Conservation (phyloP, 2,113 vertebrate genomes). For the Zosterops borbonicus region DNA sequence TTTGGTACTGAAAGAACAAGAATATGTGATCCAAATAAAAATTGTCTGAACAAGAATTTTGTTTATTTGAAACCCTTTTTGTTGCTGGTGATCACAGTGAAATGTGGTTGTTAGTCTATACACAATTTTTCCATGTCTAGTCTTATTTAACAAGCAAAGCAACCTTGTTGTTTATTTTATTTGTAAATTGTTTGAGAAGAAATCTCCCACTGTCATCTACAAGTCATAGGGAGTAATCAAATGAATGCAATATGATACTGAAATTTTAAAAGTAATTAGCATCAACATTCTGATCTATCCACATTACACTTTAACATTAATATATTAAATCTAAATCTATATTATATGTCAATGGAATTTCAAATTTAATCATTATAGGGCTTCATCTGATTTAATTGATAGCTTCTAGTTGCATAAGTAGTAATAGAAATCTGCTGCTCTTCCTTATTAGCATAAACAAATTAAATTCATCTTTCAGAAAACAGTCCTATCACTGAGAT, state of each 20-base stretch:
- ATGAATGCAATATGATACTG: neutral
- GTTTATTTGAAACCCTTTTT: neutral
- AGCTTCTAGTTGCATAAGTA: neutral
- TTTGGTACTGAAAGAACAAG: neutral
- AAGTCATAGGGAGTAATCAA: neutral
- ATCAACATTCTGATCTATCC: neutral
- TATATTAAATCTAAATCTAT: slow-evolving; percentile 42
- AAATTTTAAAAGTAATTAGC: slow-evolving; percentile 10
- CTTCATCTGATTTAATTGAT: slow-evolving; percentile 15
- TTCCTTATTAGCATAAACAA: slow-evolving; percentile 24
- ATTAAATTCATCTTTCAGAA: slow-evolving; percentile 24
- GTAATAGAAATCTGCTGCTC: neutral
- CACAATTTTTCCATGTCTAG: neutral
- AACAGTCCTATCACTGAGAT: neutral
- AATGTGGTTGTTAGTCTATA: neutral
- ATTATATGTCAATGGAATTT: slow-evolving; percentile 25
- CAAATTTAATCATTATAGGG: slow-evolving; percentile 27
- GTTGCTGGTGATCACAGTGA: neutral
- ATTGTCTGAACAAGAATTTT: neutral
- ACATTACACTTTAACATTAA: neutral
- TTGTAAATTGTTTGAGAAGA: neutral
- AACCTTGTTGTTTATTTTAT: neutral
- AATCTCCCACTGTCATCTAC: neutral
- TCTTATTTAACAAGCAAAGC: neutral
- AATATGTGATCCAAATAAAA: neutral